A percentile compares a stretch with the other conserved stretches of the same genome.
These are phyloP conservation scores for Pinctada fucata DNA, from an alignment of 2,888 invertebrate species.

Conservation along the genomic window DNA sequence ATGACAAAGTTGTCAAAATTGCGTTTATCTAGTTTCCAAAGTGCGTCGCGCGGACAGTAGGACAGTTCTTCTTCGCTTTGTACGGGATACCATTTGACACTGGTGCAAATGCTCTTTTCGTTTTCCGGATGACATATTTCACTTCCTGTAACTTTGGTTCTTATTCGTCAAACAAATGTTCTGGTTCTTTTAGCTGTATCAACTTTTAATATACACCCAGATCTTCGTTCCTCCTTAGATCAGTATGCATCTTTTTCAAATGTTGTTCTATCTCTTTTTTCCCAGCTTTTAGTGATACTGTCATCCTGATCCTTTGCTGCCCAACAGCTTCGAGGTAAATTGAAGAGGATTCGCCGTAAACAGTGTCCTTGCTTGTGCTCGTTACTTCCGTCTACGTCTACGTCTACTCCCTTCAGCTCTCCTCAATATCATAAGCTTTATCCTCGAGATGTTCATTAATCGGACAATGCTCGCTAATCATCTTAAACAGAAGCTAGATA, in stretches of 20 bases:
- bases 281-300: neutral
- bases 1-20: no score
- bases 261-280: conserved; percentile 15
- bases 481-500: conserved; percentile 13
- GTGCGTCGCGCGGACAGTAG: neutral
- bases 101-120: conserved; percentile 15
- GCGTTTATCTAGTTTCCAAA: no score
- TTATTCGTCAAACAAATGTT: conserved; percentile 3
- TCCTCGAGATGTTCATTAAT: neutral
- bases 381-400: conserved; percentile 5
- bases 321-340: neutral
- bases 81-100: conserved; percentile 28
- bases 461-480: conserved; percentile 7
- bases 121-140: neutral
- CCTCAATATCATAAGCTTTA: conserved; percentile 5
- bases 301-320: conserved; percentile 11
- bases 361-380: neutral
- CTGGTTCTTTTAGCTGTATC: conserved; percentile 13
- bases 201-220: neutral
- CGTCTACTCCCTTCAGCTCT: conserved; percentile 10
- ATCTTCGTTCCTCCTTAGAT: conserved; percentile 8
- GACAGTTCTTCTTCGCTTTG: conserved; percentile 21
- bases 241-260: conserved; percentile 7
- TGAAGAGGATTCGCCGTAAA: conserved; percentile 14
- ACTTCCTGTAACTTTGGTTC: conserved; percentile 17